These are phyloP conservation scores for Oncorhynchus nerka DNA, from an alignment of 2,113 vertebrate genomes.

Conservation along the genomic window DNA sequence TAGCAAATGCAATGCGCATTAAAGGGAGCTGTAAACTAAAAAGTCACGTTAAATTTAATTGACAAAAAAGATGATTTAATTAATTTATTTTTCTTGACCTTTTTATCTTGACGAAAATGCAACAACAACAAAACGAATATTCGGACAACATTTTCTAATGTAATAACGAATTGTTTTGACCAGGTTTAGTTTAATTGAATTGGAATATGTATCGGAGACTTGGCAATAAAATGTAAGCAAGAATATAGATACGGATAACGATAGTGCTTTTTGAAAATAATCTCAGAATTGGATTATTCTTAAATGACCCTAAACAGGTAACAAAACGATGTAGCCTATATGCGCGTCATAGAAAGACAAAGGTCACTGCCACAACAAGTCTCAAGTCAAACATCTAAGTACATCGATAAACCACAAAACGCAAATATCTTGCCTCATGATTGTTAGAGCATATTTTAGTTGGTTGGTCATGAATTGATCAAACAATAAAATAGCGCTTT, in stretches of 20 bases:
- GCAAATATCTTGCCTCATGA: not conserved
- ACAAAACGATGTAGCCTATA: not conserved
- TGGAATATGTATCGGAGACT: not conserved
- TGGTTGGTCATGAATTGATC: not conserved
- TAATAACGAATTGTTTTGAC: not conserved
- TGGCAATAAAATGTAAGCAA: not conserved
- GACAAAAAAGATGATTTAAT: not conserved
- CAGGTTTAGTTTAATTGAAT: not conserved
- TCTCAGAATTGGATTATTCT: not conserved
- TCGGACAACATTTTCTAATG: not conserved
- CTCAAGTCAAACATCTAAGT: constrained; percentile 8
- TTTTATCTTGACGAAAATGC: not conserved
- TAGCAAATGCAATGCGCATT: constrained; percentile 2
- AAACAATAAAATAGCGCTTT: constrained; percentile 26
- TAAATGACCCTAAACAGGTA: not conserved
- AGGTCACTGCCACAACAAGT: constrained; percentile 1
- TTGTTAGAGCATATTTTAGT: not conserved
- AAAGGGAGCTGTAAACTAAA: not conserved
- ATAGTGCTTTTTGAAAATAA: constrained; percentile 6
- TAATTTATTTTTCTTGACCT: not conserved
- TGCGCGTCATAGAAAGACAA: not conserved
- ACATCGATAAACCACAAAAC: constrained; percentile 6
- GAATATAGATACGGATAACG: not conserved
- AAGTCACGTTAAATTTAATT: not conserved
- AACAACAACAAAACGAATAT: not conserved